phyloP scores from a whole-genome alignment of 2,888 invertebrate genomes.

The Drosophila bunnanda region DNA sequence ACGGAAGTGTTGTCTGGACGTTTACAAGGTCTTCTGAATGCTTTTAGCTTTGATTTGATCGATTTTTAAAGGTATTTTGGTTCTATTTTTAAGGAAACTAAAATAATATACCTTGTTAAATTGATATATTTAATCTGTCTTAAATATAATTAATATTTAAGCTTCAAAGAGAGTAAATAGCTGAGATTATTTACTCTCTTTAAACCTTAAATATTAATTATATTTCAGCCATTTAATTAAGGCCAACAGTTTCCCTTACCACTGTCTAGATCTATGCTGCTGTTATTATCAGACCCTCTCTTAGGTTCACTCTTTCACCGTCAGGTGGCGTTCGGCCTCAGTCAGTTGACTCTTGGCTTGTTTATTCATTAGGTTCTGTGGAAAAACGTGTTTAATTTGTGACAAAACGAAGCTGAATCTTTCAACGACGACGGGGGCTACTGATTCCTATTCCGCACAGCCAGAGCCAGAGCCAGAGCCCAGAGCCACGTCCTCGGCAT shows the following conservation, averaged over 20 bases:
- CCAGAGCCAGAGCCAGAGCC: no score
- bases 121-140: not conserved
- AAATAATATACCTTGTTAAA: not conserved
- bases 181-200: not conserved
- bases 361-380: constrained; percentile 83
- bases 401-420: constrained; percentile 79
- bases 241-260: not conserved
- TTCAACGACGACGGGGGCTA: constrained; percentile 28
- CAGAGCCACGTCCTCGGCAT: not conserved
- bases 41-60: not conserved
- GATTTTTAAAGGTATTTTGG: not conserved
- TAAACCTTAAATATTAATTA: not conserved
- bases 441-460: constrained; percentile 12
- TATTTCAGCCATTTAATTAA: not conserved
- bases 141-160: no score
- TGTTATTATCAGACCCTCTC: not conserved
- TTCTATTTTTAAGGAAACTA: not conserved
- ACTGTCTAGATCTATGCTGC: not conserved
- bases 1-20: constrained; percentile 15
- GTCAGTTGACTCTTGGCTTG: constrained; percentile 42
- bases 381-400: constrained; percentile 84
- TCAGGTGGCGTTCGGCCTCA: constrained; percentile 18
- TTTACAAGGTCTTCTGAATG: constrained; percentile 12
- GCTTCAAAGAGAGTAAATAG: no score
- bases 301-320: not conserved